Conservation (phyloP, 2,113 vertebrate genomes). For the Corythornis vintsioides region DNA sequence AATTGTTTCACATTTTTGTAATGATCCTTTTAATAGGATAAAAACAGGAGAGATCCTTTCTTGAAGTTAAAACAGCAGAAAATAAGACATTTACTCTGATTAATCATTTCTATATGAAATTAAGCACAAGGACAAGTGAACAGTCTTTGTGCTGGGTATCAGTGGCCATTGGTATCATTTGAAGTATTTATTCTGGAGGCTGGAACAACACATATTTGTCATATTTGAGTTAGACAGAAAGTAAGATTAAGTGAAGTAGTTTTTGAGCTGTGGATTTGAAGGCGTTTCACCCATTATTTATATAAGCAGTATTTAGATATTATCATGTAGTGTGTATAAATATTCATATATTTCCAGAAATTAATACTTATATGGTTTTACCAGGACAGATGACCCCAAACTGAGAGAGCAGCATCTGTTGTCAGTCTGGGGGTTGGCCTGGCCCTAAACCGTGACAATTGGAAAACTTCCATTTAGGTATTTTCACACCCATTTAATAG, state of each 20-base stretch:
- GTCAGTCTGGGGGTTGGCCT: no score
- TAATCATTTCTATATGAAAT: conserved; percentile 79
- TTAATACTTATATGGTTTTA: background rate
- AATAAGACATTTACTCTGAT: conserved; percentile 79
- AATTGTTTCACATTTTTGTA: conserved; percentile 85
- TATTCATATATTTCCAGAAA: background rate
- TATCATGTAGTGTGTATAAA: background rate
- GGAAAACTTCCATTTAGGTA: background rate
- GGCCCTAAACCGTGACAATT: no score
- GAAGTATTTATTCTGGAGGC: conserved; percentile 28
- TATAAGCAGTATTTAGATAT: background rate
- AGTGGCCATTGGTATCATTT: background rate
- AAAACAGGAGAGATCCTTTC: conserved; percentile 80
- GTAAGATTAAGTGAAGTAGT: background rate
- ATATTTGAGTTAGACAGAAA: background rate
- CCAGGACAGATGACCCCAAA: no score
- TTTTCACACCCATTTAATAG: background rate
- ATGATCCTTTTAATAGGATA: conserved; percentile 82
- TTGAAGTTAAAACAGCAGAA: conserved; percentile 84
- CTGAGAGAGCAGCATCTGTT: no score
- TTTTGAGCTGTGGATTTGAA: background rate
- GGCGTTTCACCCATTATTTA: background rate
- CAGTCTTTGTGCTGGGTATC: conserved; percentile 8
- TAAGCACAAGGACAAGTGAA: conserved; percentile 66
- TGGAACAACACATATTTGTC: background rate